Percentiles rank a stretch among this genome's conserved stretches.
Evolutionary conservation across 2,888 invertebrate genomes (phyloP).

Genomic region (Hesperia comma): DNA sequence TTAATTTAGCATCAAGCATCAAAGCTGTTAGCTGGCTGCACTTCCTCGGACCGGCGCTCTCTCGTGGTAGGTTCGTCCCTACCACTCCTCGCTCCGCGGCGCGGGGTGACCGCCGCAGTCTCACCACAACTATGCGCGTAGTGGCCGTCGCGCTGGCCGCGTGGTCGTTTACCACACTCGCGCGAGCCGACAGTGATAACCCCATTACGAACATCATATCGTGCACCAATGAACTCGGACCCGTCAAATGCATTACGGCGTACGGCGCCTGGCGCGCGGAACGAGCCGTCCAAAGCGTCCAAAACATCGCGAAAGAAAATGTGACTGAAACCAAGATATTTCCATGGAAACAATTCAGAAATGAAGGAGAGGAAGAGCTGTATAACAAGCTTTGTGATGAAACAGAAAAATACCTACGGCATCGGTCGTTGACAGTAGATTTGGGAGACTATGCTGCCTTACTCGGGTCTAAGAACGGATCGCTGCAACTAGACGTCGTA

Average conservation of each 20-base stretch:
- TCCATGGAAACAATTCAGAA: constrained; percentile 70
- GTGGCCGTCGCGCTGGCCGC: constrained; percentile 65
- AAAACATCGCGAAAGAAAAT: constrained; percentile 43
- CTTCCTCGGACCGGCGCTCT: constrained; percentile 21
- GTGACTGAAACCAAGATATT: constrained; percentile 59
- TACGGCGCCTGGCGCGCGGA: constrained; percentile 81
- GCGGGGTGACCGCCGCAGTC: constrained; percentile 60
- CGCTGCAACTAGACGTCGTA: constrained; percentile 74
- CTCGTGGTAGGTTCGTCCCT: constrained; percentile 47
- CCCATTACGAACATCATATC: constrained; percentile 44
- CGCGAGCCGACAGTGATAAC: constrained; percentile 38
- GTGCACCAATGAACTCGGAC: constrained; percentile 66
- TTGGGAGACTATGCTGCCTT: constrained; percentile 78
- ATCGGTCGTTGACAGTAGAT: constrained; percentile 75
- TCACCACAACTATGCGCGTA: constrained; percentile 74
- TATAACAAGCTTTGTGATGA: constrained; percentile 76
- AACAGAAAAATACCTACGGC: constrained; percentile 78
- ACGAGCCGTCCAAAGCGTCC: constrained; percentile 56
- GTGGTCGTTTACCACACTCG: constrained; percentile 55
- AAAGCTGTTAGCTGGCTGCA: constrained; percentile 33
- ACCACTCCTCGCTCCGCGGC: constrained; percentile 51
- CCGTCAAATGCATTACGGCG: constrained; percentile 82
- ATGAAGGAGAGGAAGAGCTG: constrained; percentile 74
- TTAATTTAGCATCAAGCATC: constrained; percentile 19
- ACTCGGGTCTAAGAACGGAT: constrained; percentile 77